Evolutionary conservation across 1,140 invertebrate species (phyloP), one percentile per base, ranked within the genome.

Genomic region (Ceratosolen solmsi): DNA sequence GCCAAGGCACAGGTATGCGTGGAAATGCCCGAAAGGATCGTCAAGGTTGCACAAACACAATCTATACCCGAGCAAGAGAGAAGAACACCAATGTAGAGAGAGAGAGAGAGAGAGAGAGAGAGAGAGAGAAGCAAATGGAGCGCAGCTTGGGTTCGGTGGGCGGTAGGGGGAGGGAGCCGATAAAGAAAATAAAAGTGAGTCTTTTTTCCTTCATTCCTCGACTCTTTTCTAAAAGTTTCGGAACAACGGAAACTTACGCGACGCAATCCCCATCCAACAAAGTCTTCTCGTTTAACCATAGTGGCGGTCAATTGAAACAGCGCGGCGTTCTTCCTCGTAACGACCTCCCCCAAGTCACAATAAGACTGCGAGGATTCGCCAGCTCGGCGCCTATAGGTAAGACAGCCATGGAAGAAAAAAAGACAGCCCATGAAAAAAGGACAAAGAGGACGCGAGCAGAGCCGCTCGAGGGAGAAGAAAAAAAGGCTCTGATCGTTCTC

Each of bases 271-370:
- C 54, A 20, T 20, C 49, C n/a, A 5, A 63, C 74, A 46, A 60
- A 49, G 74, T 78, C 60, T 41, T 25, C 41, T 68, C 75, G 75
- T 68, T 78, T 70, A 78, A 65, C 27, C 63, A 36, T 63, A 58
- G 30, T 11, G 54, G 36, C 36, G 74, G 76, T 78, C 76, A 54
- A 78, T 68, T 68, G 46, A 54, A 68, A 49, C 25, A 25, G 13
- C 58, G 74, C 58, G 27, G 11, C 75, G 75, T n/a, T 54, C 65
- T 79, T 56, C 75, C 36, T 49, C 41, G 77, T 79, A 79, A 79
- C 63, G 77, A 79, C 77, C 75, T 78, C 75, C 65, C 77, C 49
- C 63, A 49, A 79, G 77, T 79, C 51, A 71, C 65, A 79, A 70
- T 56, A 41, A 79, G 58, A 20, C 72, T 49, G 72, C 49, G 41